Evolutionary conservation across 2,797 vertebrate genomes (phyloP), one percentile per base, ranked within the genome.

Genomic region (Falco cherrug): DNA sequence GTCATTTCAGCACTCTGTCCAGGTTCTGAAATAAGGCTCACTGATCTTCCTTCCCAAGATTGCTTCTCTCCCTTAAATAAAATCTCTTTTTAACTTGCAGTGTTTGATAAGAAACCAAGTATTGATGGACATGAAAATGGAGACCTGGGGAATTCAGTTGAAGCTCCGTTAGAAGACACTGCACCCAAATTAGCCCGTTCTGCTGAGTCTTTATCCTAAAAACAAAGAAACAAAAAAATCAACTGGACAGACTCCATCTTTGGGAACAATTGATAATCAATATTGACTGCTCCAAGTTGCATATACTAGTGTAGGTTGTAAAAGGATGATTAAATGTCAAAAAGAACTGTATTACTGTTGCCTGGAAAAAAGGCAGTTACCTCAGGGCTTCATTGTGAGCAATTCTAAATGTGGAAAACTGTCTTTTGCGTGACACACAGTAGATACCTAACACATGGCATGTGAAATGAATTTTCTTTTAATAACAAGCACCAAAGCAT

Each of bases 71-170:
- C 14, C 35, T 84, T 95, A 92, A 77, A 86, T 83, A 56, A 71
- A 43, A 63, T 73, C 81, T 82, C 15, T 67, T 82, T 84, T 92
- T 96, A 79, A 81, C 59, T 96, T 97, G 51, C 94, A 99, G 99
- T 98, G 75, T 98, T 99, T 98, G 99, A 98, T 97, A 99, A 99
- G 98, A 99, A 99, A 96, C 94, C 98, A 48, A 97, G 98, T 92
- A 98, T 97, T 84, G 99, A 98, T 45, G 96, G 98, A 84, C 98
- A 98, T 83, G 99, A 99, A 98, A 99, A 99, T 39, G 98, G 99
- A 95, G 99, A 99, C 89, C 92, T 98, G 26, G 98, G 98, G 59
- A 96, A 98, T 94, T 98, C 98, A 35, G 98, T 98, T 77, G 98
- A 99, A 97, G 98, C 98, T 13, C 96, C 98, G 0, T 98, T 98